phyloP scores from a whole-genome alignment of 37 sponge, comb jelly and placozoan species.

The Amphimedon queenslandica region DNA sequence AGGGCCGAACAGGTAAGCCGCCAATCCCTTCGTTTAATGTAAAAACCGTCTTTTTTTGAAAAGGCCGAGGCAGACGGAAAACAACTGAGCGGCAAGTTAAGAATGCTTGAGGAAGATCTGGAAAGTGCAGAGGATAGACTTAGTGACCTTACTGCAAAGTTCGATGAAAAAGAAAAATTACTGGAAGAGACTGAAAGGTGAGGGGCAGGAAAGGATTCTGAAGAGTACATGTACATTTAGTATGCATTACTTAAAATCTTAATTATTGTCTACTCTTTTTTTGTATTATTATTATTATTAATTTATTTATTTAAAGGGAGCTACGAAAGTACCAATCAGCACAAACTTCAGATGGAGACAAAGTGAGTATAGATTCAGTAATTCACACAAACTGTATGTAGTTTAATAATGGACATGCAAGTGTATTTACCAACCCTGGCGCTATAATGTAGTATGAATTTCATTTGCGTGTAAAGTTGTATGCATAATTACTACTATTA shows the following conservation, averaged over 20 bases:
- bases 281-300: too few species aligned
- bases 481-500: too few species aligned
- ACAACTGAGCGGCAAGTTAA: constrained; percentile 35
- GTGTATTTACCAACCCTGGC: too few species aligned
- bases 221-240: not conserved
- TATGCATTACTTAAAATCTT: not conserved
- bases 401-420: too few species aligned
- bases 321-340: not conserved
- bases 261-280: too few species aligned
- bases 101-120: constrained; percentile 55
- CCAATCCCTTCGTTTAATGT: not conserved
- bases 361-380: too few species aligned
- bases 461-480: too few species aligned
- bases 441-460: too few species aligned
- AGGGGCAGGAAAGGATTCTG: too few species aligned
- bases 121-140: constrained; percentile 49
- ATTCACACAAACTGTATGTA: too few species aligned
- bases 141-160: not conserved
- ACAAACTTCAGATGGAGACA: not conserved
- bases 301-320: not conserved
- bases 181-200: constrained; percentile 13
- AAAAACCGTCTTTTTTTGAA: too few species aligned
- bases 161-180: constrained; percentile 2
- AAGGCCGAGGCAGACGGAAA: constrained; percentile 54
- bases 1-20: constrained; percentile 50